Evolutionary conservation across 2,113 vertebrate genomes (phyloP).

Genomic region (Brienomyrus brachyistius): DNA sequence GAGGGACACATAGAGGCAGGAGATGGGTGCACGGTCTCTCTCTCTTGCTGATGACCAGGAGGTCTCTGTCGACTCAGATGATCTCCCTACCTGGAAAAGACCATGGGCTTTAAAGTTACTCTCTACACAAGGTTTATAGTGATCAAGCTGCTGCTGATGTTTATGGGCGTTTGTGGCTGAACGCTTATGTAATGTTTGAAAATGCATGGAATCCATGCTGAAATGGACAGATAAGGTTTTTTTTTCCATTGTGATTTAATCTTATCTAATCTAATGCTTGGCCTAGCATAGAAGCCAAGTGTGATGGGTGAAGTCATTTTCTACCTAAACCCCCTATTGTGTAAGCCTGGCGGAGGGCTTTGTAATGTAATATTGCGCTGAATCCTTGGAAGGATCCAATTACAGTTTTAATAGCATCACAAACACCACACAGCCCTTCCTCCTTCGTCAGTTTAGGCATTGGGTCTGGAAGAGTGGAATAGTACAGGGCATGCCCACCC

Average conservation of each 20-base stretch:
- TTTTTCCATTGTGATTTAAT: not conserved
- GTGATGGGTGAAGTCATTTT: not conserved
- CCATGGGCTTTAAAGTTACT: not conserved
- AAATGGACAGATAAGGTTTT: not conserved
- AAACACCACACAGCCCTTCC: slow-evolving; percentile 22
- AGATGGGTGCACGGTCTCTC: not conserved
- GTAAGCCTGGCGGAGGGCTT: slow-evolving; percentile 39
- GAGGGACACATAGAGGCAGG: not conserved
- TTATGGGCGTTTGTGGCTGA: not conserved
- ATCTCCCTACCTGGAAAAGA: not conserved
- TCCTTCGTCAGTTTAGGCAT: not conserved
- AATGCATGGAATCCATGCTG: not conserved
- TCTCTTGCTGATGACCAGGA: not conserved
- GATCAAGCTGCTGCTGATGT: not conserved
- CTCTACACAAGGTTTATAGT: not conserved
- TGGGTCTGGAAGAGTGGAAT: slow-evolving; percentile 5
- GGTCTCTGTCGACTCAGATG: not conserved
- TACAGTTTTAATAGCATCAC: slow-evolving; percentile 55
- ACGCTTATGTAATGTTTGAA: not conserved
- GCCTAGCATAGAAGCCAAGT: not conserved
- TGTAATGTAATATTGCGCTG: slow-evolving; percentile 50
- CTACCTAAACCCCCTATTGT: slow-evolving; percentile 4
- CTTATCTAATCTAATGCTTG: not conserved
- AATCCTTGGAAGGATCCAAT: slow-evolving; percentile 51
- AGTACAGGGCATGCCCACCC: slow-evolving; percentile 16